A percentile compares a stretch with the other conserved stretches of the same genome.
phyloP scores from a whole-genome alignment of 2,113 vertebrate species.

The Diadophis punctatus region DNA sequence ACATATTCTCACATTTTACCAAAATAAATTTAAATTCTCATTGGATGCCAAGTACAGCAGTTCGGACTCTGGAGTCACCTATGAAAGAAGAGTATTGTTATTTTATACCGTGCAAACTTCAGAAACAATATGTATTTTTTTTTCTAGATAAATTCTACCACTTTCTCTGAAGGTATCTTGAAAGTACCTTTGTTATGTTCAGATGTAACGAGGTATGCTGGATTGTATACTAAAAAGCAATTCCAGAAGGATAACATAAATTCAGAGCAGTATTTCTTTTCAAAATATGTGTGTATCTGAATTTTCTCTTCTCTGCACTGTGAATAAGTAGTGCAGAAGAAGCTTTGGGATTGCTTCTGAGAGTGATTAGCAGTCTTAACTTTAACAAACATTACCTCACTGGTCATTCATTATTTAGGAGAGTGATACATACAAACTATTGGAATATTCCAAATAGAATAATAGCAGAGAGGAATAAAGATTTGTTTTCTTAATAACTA shows the following conservation, averaged over 20 bases:
- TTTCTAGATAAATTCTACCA: neutral
- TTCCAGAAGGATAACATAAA: conserved; percentile 44
- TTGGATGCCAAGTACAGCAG: neutral
- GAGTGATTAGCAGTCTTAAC: conserved; percentile 27
- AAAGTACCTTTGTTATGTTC: neutral
- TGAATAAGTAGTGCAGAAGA: conserved; percentile 21
- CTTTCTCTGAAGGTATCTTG: neutral
- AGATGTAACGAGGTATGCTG: neutral
- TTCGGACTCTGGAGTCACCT: neutral
- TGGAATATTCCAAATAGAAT: neutral
- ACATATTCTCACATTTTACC: neutral
- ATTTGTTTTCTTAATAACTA: conserved; percentile 43
- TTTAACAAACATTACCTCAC: neutral
- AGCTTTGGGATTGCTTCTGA: conserved; percentile 29
- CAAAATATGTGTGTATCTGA: conserved; percentile 10
- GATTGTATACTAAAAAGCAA: neutral
- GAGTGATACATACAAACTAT: neutral
- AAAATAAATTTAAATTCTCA: neutral
- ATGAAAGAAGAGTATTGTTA: neutral
- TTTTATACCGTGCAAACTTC: neutral
- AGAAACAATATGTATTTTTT: neutral
- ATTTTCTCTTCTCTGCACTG: conserved; percentile 34
- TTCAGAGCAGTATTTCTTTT: conserved; percentile 39
- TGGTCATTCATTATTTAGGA: neutral
- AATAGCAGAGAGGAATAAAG: conserved; percentile 23